phyloP scores from a whole-genome alignment of 35 echinoderm and acorn worm species.

The Amphiura filiformis region DNA sequence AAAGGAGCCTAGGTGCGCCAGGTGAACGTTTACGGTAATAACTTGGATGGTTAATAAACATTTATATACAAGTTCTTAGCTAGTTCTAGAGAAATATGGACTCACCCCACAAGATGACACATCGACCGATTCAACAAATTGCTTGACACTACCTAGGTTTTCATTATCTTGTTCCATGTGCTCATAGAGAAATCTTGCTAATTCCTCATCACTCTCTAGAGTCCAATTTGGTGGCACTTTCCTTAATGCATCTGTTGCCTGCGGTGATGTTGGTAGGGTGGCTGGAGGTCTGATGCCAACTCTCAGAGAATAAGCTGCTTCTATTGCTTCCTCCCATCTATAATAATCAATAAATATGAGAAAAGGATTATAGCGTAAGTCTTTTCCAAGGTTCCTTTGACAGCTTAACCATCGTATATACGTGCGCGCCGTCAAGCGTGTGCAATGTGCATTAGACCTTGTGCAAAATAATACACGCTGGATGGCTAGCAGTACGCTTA shows the following conservation, averaged over 20 bases:
- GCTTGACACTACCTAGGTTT: slow-evolving; percentile 88
- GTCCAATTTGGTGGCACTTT: slow-evolving; percentile 67
- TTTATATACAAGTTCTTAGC: too few species aligned
- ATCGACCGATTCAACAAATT: slow-evolving; percentile 94
- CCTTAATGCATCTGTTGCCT: slow-evolving; percentile 40
- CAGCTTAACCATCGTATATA: too few species aligned
- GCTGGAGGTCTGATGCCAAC: slow-evolving; percentile 20
- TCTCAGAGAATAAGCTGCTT: slow-evolving; percentile 57
- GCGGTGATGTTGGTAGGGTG: slow-evolving; percentile 39
- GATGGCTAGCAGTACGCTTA: too few species aligned
- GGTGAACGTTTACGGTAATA: too few species aligned
- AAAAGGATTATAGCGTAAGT: background rate
- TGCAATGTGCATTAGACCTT: too few species aligned
- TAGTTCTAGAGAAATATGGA: too few species aligned
- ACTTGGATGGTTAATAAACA: too few species aligned
- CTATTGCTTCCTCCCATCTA: slow-evolving; percentile 90
- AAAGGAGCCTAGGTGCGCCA: too few species aligned
- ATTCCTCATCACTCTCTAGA: slow-evolving; percentile 87
- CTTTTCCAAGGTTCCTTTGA: too few species aligned
- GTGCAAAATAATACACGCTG: too few species aligned
- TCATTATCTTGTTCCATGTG: slow-evolving; percentile 78
- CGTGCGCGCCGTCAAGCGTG: too few species aligned
- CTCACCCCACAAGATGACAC: slow-evolving; percentile 92
- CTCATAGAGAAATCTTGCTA: slow-evolving; percentile 82
- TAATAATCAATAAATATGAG: background rate